Conservation (phyloP, 2,888 invertebrate genomes). For the Metacarcinus magister region DNA sequence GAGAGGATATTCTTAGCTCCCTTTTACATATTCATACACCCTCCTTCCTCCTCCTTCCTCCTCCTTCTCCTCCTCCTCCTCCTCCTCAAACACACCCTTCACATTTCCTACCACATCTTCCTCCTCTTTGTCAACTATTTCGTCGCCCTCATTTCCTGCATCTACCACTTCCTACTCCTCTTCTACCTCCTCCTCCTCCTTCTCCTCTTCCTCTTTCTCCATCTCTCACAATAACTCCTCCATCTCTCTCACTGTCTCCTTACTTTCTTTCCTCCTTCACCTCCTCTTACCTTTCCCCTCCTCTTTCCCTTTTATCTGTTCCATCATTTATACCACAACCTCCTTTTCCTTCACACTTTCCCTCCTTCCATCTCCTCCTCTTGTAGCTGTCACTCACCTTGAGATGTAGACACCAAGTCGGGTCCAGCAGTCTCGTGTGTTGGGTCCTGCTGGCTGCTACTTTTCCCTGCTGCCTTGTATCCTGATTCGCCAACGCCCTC, state of each 20-base stretch:
- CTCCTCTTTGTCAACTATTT: not conserved
- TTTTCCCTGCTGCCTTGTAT: conserved; percentile 66
- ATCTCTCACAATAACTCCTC: not conserved
- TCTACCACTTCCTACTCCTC: not conserved
- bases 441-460: not conserved
- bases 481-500: conserved; percentile 53
- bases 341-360: not conserved
- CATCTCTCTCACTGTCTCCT: not conserved
- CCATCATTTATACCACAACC: not conserved
- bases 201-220: not conserved
- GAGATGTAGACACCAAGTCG: conserved; percentile 60
- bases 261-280: not conserved
- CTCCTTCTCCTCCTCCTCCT: not conserved
- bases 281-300: not conserved
- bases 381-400: conserved; percentile 60
- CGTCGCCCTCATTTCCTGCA: not conserved
- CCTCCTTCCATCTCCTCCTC: not conserved
- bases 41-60: not conserved
- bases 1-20: not conserved
- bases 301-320: not conserved
- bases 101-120: not conserved
- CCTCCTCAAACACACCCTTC: not conserved
- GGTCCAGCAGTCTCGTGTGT: conserved; percentile 52
- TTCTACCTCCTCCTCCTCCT: not conserved
- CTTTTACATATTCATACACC: not conserved